phyloP scores from a whole-genome alignment of 2,113 vertebrate genomes.

The Ochotona princeps region DNA sequence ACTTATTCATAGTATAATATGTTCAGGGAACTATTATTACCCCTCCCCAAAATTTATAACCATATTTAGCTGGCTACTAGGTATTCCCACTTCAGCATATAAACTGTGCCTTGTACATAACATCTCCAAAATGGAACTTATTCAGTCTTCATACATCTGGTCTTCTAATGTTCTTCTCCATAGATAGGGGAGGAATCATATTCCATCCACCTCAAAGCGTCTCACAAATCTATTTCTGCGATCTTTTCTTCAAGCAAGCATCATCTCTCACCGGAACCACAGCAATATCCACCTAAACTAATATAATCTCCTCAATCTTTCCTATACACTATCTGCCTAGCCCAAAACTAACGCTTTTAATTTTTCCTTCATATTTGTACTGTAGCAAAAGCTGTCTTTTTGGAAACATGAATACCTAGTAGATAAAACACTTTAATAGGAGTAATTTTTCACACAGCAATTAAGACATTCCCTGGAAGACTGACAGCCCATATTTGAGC shows the following conservation, averaged over 20 bases:
- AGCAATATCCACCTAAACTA: background rate
- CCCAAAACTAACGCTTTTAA: background rate
- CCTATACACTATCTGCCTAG: background rate
- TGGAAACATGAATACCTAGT: background rate
- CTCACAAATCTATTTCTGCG: background rate
- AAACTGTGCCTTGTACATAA: background rate
- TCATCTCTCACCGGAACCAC: background rate
- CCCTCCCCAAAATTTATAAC: background rate
- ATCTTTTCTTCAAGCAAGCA: background rate
- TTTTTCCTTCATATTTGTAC: background rate
- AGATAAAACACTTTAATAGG: background rate
- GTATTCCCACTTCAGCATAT: background rate
- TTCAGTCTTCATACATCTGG: background rate
- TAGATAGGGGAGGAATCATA: background rate
- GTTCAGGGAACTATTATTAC: conserved; percentile 1
- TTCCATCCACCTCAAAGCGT: background rate
- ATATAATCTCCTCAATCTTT: background rate
- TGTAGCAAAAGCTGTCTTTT: background rate
- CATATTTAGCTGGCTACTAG: background rate
- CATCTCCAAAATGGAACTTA: background rate
- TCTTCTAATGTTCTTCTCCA: background rate
- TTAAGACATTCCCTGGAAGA: no score
- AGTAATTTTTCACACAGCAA: no score
- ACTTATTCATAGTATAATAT: conserved; percentile 23
- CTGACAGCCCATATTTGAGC: no score